A percentile compares a stretch with the other conserved stretches of the same genome.
Conservation (phyloP, 2,888 invertebrate genomes). For the Ophion ventricosus region DNA sequence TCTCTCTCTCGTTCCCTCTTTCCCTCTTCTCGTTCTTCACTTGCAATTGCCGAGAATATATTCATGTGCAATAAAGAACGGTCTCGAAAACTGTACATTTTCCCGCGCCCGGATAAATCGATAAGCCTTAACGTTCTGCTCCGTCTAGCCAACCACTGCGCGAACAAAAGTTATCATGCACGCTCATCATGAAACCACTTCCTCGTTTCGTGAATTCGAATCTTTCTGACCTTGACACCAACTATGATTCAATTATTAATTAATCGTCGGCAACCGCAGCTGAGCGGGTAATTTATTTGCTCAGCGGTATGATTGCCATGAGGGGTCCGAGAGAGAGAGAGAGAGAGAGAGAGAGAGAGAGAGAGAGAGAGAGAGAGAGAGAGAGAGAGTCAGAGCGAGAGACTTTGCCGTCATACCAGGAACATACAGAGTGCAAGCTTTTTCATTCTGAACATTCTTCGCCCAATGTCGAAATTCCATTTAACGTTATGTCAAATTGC, state of each 20-base stretch:
- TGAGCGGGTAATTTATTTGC: slow-evolving; percentile 46
- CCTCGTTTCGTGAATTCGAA: slow-evolving; percentile 39
- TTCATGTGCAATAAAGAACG: slow-evolving; percentile 60
- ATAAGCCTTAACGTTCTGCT: slow-evolving; percentile 61
- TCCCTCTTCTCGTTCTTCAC: slow-evolving; percentile 4
- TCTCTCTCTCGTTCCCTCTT: slow-evolving; percentile 32
- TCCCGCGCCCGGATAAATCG: slow-evolving; percentile 72
- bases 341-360: slow-evolving; percentile 17
- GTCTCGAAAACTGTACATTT: slow-evolving; percentile 72
- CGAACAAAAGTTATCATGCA: slow-evolving; percentile 9
- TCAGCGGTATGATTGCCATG: slow-evolving; percentile 39
- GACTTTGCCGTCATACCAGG: slow-evolving; percentile 8
- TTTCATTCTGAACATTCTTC: background rate
- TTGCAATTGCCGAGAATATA: slow-evolving; percentile 52
- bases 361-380: background rate
- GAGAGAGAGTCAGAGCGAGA: slow-evolving; percentile 16
- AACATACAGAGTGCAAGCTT: background rate
- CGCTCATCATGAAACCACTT: slow-evolving; percentile 15
- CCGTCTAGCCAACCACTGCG: background rate
- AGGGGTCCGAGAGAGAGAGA: background rate
- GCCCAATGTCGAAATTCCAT: background rate
- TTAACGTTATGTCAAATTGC: background rate
- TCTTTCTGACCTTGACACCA: slow-evolving; percentile 59
- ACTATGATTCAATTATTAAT: slow-evolving; percentile 61
- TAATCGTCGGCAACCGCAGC: slow-evolving; percentile 44